phyloP scores from a whole-genome alignment of 2,797 vertebrate species.

The Botia almorhae region DNA sequence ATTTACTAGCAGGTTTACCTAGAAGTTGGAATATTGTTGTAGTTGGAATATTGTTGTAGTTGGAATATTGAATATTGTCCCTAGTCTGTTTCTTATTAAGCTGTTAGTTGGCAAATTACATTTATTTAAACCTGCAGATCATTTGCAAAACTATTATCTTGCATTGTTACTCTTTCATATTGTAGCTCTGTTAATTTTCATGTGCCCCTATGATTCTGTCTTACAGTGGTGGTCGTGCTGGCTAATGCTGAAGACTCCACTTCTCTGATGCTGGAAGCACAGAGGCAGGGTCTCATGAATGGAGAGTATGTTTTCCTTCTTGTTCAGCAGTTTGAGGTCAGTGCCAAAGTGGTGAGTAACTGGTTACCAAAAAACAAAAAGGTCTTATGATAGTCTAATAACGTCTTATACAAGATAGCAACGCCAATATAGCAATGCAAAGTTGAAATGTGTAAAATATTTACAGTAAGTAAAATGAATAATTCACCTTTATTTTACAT shows the following conservation, averaged over 20 bases:
- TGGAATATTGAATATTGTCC: no score
- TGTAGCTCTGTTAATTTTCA: neutral
- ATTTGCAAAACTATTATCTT: neutral
- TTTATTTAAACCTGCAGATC: neutral
- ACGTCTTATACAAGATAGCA: no score
- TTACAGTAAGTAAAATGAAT: no score
- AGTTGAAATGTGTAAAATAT: no score
- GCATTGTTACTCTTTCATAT: neutral
- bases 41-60: no score
- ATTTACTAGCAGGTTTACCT: no score
- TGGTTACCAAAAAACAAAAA: constrained; percentile 1
- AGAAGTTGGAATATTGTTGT: no score
- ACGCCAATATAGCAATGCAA: no score
- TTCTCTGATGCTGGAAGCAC: constrained; percentile 76
- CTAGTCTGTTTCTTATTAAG: neutral
- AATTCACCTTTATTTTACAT: no score
- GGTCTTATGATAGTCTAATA: no score
- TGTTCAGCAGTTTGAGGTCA: constrained; percentile 82
- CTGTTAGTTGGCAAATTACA: constrained; percentile 12
- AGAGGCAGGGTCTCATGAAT: constrained; percentile 77
- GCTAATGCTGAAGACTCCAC: constrained; percentile 76
- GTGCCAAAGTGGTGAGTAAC: constrained; percentile 73
- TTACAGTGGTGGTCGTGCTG: constrained; percentile 80
- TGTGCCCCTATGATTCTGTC: neutral
- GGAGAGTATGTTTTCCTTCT: constrained; percentile 82